Conservation (phyloP, 2,888 invertebrate species). For the Cancer borealis region DNA sequence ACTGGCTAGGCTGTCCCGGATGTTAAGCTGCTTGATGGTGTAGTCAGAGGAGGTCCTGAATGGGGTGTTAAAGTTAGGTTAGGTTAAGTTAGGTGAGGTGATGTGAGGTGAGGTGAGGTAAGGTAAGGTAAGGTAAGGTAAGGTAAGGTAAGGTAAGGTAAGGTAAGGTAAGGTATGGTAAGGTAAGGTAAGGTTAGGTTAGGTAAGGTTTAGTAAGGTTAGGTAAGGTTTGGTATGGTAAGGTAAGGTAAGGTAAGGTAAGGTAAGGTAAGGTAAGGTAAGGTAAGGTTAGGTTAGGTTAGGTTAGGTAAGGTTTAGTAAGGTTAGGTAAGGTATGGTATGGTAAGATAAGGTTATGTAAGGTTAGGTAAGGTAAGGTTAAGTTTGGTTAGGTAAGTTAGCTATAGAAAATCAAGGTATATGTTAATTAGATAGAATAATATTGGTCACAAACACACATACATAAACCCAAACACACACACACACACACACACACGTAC, state of each 20-base stretch:
- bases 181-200: too few species aligned
- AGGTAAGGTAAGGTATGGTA: too few species aligned
- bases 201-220: too few species aligned
- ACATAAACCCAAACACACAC: background rate
- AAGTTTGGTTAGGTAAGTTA: background rate
- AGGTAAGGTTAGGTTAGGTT: too few species aligned
- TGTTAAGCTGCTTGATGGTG: conserved; percentile 57
- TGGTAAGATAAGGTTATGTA: background rate
- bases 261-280: too few species aligned
- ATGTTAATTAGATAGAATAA: background rate
- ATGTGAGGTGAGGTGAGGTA: too few species aligned
- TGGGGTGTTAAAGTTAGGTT: background rate
- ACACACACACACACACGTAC: background rate
- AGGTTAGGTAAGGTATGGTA: too few species aligned
- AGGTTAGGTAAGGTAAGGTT: background rate
- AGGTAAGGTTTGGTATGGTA: too few species aligned
- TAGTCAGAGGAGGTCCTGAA: conserved; percentile 64
- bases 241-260: too few species aligned
- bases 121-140: too few species aligned
- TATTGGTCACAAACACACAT: background rate
- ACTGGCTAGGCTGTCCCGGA: conserved; percentile 61
- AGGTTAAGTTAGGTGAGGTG: background rate
- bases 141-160: too few species aligned
- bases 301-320: too few species aligned
- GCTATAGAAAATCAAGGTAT: background rate